Base-by-base conservation (phyloP, 2,888 invertebrate species). In the Psococerastis gibbosa region DNA sequence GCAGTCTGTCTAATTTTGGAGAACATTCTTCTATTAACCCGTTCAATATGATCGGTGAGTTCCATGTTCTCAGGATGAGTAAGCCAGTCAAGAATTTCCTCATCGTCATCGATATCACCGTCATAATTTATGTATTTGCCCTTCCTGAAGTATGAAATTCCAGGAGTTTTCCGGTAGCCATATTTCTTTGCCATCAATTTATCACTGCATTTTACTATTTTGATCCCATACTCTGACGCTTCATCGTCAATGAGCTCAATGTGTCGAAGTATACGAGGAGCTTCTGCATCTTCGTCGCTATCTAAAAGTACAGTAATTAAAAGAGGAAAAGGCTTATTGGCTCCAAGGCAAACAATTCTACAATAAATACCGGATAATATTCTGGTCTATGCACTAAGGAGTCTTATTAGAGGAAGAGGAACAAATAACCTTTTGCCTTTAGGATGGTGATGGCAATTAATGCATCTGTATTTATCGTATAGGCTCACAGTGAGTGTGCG, bases 1-100 rank as follows among this genome's bases (percentile, higher is more conserved):
- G 87, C 84, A 22, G 80, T 75, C 56, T 85, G 82, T 35, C 84
- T 69, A 54, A 91, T 83, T 62, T 89, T 85, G 48, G 85, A 80
- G 57, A 91, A 87, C 91, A 91, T 91, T 64, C 89, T 88, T 45
- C 73, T 69, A 58, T 91, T 91, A 11, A 91, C 88, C 57, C 81
- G 74, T 60, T 91, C 91, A 43, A 91, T 91, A 52, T 84, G 83
- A 61, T 91, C 91, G 3, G 83, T 85, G 47, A 89, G 68, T 61
- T 91, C 89, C 89, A 91, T 89, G 53, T 89, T 91, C 54, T 84
- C 83, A 0, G 89, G 89, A 59, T 88, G 82, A 0, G 89, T 91
- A 11, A 91, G 63, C 89, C 89, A 91, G 57, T 91, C 91, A 22
- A 91, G 67, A 45, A 87, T 71, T 54, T 78, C 77, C 62, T 87